phyloP scores from a whole-genome alignment of 2,797 vertebrate species.

The Darevskia mixta region DNA sequence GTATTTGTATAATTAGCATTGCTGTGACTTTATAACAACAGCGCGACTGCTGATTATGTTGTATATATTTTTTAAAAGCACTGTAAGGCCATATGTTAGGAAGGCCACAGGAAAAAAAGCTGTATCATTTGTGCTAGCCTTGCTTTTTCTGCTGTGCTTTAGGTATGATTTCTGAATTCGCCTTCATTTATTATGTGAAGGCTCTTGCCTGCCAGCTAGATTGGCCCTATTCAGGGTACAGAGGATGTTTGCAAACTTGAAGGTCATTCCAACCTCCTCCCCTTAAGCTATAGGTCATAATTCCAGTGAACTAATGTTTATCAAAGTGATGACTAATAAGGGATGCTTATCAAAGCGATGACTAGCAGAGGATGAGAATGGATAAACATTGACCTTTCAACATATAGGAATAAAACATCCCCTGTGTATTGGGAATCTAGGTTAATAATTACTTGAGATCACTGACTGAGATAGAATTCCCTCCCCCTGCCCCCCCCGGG shows the following conservation, averaged over 20 bases:
- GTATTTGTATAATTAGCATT: neutral
- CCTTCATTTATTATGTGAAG: neutral
- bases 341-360: slow-evolving; percentile 46
- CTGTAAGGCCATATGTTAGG: neutral
- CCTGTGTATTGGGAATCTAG: slow-evolving; percentile 29
- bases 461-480: slow-evolving; percentile 35
- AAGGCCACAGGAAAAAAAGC: slow-evolving; percentile 11
- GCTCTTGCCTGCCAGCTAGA: slow-evolving; percentile 3
- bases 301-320: slow-evolving; percentile 50
- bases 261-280: slow-evolving; percentile 50
- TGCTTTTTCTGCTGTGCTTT: slow-evolving; percentile 11
- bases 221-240: slow-evolving; percentile 50
- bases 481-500: slow-evolving; percentile 45
- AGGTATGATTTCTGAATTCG: neutral
- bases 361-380: slow-evolving; percentile 39
- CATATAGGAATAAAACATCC: slow-evolving; percentile 57
- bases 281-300: slow-evolving; percentile 37
- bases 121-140: neutral
- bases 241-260: slow-evolving; percentile 53
- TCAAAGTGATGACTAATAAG: slow-evolving; percentile 43
- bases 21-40: slow-evolving; percentile 30
- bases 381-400: slow-evolving; percentile 57
- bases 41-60: neutral
- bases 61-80: neutral
- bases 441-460: slow-evolving; percentile 50